Evolutionary conservation across 2,888 invertebrate genomes (phyloP).

Genomic region (Drosophila fungiperda): DNA sequence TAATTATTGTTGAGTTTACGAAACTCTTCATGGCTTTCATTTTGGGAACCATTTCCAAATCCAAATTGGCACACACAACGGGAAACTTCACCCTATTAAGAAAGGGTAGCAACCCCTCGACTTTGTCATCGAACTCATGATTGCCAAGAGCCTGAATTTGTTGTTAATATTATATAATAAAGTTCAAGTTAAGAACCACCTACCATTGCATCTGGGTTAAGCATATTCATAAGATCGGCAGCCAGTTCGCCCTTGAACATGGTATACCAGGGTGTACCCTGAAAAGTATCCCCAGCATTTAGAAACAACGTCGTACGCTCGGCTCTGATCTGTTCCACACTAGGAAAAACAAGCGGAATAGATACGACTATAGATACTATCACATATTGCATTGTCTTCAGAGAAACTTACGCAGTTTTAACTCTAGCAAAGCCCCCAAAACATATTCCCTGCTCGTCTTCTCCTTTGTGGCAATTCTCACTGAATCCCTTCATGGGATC

Average conservation of each 20-base stretch:
- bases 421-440: conserved; percentile 93
- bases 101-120: conserved; percentile 10
- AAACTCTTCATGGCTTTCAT: conserved; percentile 86
- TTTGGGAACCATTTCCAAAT: conserved; percentile 70
- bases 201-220: conserved; percentile 93
- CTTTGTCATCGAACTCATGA: conserved; percentile 3
- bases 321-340: conserved; percentile 28
- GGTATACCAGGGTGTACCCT: conserved; percentile 93
- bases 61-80: conserved; percentile 89
- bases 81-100: conserved; percentile 13
- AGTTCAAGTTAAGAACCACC: conserved; percentile 80
- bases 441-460: conserved; percentile 87
- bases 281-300: conserved; percentile 95
- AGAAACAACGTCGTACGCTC: conserved; percentile 87
- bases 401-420: conserved; percentile 82
- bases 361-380: neutral
- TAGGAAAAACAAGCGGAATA: neutral
- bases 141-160: neutral
- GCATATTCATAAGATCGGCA: conserved; percentile 89
- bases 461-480: conserved; percentile 86
- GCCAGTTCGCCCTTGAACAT: conserved; percentile 92
- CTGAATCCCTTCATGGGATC: conserved; percentile 90
- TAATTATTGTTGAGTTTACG: conserved; percentile 87
- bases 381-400: neutral
- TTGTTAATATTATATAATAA: neutral